Percentiles rank a stretch among this genome's conserved stretches.
Evolutionary conservation across 2,797 vertebrate species (phyloP).

Genomic region (Lemur catta): DNA sequence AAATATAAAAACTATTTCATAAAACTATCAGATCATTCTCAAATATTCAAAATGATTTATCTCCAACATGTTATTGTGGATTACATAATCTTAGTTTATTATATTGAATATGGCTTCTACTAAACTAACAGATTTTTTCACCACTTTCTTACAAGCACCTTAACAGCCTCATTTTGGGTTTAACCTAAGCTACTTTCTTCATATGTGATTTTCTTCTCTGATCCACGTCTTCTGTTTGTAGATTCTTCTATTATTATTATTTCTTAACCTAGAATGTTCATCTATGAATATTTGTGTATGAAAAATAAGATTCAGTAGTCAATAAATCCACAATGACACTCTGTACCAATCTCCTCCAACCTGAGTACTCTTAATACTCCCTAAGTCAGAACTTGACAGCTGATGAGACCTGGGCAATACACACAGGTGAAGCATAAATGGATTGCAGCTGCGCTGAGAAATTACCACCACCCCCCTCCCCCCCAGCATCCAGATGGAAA

Average conservation of each 20-base stretch:
- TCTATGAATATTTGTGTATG: neutral
- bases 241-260: neutral
- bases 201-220: neutral
- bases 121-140: neutral
- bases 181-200: neutral
- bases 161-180: neutral
- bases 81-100: neutral
- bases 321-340: neutral
- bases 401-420: neutral
- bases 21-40: neutral
- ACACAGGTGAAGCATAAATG: fast-evolving
- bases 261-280: neutral
- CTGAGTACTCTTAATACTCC: neutral
- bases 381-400: neutral
- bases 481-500: neutral
- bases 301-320: neutral
- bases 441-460: neutral
- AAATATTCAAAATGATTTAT: neutral
- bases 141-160: neutral
- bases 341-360: neutral
- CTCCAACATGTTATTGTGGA: neutral
- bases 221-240: neutral
- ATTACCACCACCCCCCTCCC: fast-evolving
- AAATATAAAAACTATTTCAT: neutral
- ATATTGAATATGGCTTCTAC: neutral